phyloP scores from a whole-genome alignment of 2,113 vertebrate genomes.

The Saccopteryx leptura region DNA sequence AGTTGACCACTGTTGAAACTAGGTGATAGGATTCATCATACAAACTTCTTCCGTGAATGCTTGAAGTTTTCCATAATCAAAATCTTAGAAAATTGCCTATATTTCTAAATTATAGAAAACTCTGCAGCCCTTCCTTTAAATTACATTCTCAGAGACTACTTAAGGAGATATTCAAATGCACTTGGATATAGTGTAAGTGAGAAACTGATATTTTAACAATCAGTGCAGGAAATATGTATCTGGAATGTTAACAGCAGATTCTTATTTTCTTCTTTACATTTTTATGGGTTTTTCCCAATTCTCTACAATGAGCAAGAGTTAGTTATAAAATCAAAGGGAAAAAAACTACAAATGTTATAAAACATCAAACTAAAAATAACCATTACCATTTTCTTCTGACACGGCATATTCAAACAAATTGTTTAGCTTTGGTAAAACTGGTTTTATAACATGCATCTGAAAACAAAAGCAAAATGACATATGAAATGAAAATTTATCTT shows the following conservation, averaged over 20 bases:
- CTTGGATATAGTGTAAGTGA: too few relatives aligned
- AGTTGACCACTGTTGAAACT: fast-evolving
- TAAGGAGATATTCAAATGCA: not conserved
- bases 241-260: not conserved
- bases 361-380: constrained; percentile 29
- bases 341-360: not conserved
- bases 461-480: constrained; percentile 68
- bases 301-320: not conserved
- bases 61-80: not conserved
- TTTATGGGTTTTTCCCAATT: not conserved
- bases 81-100: not conserved
- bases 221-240: not conserved
- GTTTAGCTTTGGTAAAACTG: constrained; percentile 95
- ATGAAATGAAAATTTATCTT: not conserved
- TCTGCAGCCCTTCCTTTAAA: not conserved
- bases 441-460: constrained; percentile 97
- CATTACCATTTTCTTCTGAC: constrained; percentile 89
- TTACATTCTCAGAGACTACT: not conserved
- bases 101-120: not conserved
- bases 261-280: not conserved
- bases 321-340: constrained; percentile 6
- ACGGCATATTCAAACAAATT: constrained; percentile 91
- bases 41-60: not conserved
- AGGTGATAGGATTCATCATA: too few relatives aligned
- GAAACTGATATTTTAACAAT: not conserved